Evolutionary conservation across 2,113 vertebrate species (phyloP).

Genomic region (Nesoenas mayeri): DNA sequence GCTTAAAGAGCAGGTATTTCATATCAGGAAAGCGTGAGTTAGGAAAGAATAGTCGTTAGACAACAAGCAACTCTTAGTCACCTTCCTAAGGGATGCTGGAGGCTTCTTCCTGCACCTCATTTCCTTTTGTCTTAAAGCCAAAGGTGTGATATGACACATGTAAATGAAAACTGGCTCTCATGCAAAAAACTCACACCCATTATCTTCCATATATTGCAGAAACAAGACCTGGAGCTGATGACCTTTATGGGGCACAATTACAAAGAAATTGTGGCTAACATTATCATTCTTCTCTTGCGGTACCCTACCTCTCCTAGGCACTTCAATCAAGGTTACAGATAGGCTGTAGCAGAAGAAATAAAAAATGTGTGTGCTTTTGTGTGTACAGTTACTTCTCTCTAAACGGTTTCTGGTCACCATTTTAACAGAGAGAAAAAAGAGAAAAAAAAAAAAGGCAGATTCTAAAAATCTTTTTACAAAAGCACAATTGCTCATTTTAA

Average conservation of each 20-base stretch:
- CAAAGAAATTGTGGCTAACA: not conserved
- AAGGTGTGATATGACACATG: not conserved
- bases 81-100: not conserved
- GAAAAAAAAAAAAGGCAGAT: not conserved
- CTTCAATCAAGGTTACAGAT: not conserved
- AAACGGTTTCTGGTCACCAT: not conserved
- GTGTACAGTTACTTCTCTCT: not conserved
- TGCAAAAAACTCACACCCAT: not conserved
- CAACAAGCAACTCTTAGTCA: not conserved
- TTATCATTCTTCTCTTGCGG: not conserved
- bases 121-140: slow-evolving; percentile 3
- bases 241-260: not conserved
- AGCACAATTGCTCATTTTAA: not conserved
- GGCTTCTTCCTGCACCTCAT: not conserved
- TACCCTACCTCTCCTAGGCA: not conserved
- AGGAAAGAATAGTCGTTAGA: not conserved
- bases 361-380: not conserved
- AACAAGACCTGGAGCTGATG: not conserved
- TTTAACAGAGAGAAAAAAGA: not conserved
- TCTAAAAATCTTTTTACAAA: not conserved
- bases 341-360: not conserved
- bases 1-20: not conserved
- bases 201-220: not conserved
- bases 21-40: not conserved
- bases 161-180: not conserved